Evolutionary conservation across 2,113 vertebrate genomes (phyloP), one percentile per base, ranked within the genome.

Genomic region (Apteryx owenii): DNA sequence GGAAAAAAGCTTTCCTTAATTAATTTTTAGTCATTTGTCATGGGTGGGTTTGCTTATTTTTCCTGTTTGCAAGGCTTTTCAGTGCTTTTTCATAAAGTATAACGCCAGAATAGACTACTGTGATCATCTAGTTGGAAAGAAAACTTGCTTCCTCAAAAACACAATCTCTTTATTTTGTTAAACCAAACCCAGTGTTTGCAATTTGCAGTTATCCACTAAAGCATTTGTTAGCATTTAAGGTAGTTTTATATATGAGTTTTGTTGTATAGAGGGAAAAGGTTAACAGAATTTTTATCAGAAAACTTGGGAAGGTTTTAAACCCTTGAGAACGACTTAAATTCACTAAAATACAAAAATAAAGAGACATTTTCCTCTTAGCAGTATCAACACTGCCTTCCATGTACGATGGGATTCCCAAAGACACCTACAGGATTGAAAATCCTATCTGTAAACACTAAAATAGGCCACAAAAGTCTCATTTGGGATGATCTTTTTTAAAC

Each of bases 41-140:
- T 12, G 17, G 40, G 7, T 3, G 25, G 21, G 28, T n/a, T 20
- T 2, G 9, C 28, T 26, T 5, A 12, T 2, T 58, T 66, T 22
- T 23, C 53, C 64, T 25, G 12, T n/a, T 50, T 42, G 9, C 3
- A 6, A 50, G 31, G 53, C 13, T 40, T 87, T 75, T 56, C 50
- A 5, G 40, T 3, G 20, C 12, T 1, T 76, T 58, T 76, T 26
- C 2, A 2, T 9, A 18, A 18, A 1, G 19, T 7, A 18, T 1
- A 15, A 42, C 29, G 33, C 25, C 50, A 18, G 46, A 51, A 26
- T 14, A n/a, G 23, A 36, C 15, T 12, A 28, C 61, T 64, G 61
- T 28, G 25, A 54, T 38, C 25, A 29, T 40, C 23, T 22, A 40
- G 29, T 25, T 4, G 36, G 40, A 64, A 76, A 77, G 25, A 12